phyloP scores from a whole-genome alignment of 2,797 vertebrate genomes.

The Tinamus major region DNA sequence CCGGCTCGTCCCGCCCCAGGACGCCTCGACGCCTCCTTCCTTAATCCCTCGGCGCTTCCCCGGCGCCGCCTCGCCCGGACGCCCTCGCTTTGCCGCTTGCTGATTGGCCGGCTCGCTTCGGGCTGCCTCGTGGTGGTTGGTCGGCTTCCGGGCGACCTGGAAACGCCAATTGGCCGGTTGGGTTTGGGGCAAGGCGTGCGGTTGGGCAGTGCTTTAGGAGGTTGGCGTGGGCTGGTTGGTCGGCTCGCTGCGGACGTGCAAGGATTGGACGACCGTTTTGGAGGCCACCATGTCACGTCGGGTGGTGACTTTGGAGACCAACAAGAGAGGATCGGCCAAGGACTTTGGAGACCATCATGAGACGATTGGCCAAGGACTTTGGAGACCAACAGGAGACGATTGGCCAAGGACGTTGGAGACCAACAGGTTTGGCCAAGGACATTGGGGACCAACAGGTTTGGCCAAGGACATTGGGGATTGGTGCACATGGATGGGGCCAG shows the following conservation, averaged over 20 bases:
- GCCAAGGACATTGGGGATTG: too few species aligned
- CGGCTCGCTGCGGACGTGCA: accelerated
- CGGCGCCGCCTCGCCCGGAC: background rate
- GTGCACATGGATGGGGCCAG: background rate
- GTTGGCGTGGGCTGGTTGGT: background rate
- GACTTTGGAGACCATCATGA: too few species aligned
- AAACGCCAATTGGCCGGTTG: background rate
- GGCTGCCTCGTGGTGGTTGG: too few species aligned
- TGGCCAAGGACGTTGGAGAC: too few species aligned
- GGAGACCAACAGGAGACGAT: too few species aligned
- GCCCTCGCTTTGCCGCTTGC: background rate
- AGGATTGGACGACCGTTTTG: accelerated
- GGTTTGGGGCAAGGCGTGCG: background rate
- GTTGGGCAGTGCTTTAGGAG: background rate
- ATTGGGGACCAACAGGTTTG: too few species aligned
- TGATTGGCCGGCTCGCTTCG: background rate
- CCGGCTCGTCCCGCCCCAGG: background rate
- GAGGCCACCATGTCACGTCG: accelerated
- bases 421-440: too few species aligned
- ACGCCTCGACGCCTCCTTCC: background rate
- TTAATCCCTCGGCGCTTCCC: background rate
- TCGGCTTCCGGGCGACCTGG: background rate
- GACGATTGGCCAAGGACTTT: too few species aligned
- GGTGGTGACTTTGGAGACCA: background rate
- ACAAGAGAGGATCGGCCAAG: background rate